Evolutionary conservation across 1,140 invertebrate species (phyloP).

Genomic region (Formica exsecta): DNA sequence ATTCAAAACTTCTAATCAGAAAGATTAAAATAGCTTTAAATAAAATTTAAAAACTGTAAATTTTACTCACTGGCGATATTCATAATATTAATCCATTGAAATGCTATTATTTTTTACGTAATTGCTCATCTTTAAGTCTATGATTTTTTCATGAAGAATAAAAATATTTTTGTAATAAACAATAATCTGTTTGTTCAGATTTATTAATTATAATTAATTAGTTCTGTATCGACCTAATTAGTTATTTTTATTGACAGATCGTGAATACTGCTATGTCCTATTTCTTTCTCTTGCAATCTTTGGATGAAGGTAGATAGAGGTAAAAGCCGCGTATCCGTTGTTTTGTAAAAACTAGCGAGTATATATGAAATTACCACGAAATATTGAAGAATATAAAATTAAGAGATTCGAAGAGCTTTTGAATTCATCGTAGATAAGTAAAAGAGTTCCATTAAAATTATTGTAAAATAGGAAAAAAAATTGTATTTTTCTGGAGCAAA

Average conservation of each 20-base stretch:
- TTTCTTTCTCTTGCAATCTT: conserved; percentile 46
- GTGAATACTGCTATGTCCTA: conserved; percentile 48
- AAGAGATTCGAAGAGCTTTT: neutral
- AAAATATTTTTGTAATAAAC: no score
- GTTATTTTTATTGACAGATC: conserved; percentile 35
- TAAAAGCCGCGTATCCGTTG: neutral
- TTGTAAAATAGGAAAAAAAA: neutral
- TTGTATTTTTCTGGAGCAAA: neutral
- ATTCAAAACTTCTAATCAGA: no score
- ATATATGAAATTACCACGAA: neutral
- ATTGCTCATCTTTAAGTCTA: no score
- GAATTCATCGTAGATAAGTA: neutral
- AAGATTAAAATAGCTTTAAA: no score
- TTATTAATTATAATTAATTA: no score
- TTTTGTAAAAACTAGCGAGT: neutral
- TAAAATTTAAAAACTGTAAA: no score
- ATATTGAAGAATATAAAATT: conserved; percentile 17
- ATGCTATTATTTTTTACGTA: no score
- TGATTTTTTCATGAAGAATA: no score
- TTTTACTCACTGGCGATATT: neutral
- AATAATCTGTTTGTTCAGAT: no score
- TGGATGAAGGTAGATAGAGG: conserved; percentile 11
- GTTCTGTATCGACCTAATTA: conserved; percentile 65
- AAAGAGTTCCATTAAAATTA: neutral
- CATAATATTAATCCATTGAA: conserved; percentile 6